Conservation (phyloP, 1,140 invertebrate genomes). For the Mactra quadrangularis region DNA sequence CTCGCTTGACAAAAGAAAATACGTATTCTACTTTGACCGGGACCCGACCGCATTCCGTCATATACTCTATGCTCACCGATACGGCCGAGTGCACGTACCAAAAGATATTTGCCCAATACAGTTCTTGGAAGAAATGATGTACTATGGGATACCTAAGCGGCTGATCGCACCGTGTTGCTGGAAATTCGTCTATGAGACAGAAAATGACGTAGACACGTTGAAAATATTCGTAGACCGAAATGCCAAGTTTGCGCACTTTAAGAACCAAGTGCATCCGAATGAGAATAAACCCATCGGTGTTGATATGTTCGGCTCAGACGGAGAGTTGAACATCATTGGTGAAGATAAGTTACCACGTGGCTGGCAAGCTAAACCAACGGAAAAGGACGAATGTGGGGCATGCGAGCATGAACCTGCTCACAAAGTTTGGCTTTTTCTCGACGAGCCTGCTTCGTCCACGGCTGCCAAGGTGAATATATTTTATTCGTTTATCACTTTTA, state of each 20-base stretch:
- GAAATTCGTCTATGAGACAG: constrained; percentile 17
- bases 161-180: constrained; percentile 34
- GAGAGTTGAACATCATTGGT: too few relatives aligned
- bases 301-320: background rate
- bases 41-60: constrained; percentile 97
- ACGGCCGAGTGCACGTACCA: constrained; percentile 96
- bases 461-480: constrained; percentile 36
- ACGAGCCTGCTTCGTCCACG: constrained; percentile 13
- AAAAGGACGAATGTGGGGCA: too few relatives aligned
- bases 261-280: background rate
- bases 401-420: too few relatives aligned
- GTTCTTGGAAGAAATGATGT: constrained; percentile 67
- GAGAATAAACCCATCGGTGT: background rate
- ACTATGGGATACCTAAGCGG: constrained; percentile 56
- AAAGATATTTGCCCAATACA: constrained; percentile 94
- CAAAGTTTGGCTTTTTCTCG: constrained; percentile 30
- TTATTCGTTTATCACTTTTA: too few relatives aligned
- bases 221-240: background rate
- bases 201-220: background rate
- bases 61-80: constrained; percentile 97
- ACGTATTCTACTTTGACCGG: constrained; percentile 95
- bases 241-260: background rate
- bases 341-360: too few relatives aligned
- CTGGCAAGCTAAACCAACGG: too few relatives aligned
- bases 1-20: background rate